Evolutionary conservation across 2,888 invertebrate genomes (phyloP), one percentile per base, ranked within the genome.

Genomic region (Microchrysa polita): DNA sequence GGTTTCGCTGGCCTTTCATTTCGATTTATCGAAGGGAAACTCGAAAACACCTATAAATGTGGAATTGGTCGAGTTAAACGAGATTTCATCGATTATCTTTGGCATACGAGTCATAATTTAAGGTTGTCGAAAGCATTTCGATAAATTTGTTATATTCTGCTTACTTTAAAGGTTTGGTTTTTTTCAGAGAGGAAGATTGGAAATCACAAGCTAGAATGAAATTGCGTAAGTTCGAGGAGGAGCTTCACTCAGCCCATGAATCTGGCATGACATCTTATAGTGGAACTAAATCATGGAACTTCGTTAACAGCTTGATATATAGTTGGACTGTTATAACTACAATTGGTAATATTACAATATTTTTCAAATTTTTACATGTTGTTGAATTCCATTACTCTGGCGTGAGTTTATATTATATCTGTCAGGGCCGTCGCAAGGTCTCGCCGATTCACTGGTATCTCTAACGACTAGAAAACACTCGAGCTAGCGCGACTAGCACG

Each of bases 291-390:
- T 91, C 93, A 20, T 96, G 95, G 94, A 94, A 91, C 80, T 95
- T 95, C 83, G 88, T 95, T 83, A 95, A 95, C 82, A 92, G 93
- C 20, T 90, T 95, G 78, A 89, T 94, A 75, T 96, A 93, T 86
- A 93, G 93, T 82, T 86, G 95, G 85, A 94, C 95, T 78, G 89
- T 96, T 80, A 88, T 95, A 80, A 93, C 95, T 71, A 95, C 94
- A 61, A 95, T 96, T 86, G 96, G 96, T 95, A 90, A 90, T 90
- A 78, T 40, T 48, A 22, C 57, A 16, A n/a, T n/a, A 52, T 1
- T 1, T 52, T 52, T 10, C 16, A 52, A 73, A 77, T 77, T 77
- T 77, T 57, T 67, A 86, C 4, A 34, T n/a, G n/a, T n/a, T n/a
- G n/a, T n/a, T n/a, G n/a, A n/a, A n/a, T n/a, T n/a, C n/a, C n/a